Evolutionary conservation across 2,797 vertebrate species (phyloP).

Genomic region (Neostethus bicornis): DNA sequence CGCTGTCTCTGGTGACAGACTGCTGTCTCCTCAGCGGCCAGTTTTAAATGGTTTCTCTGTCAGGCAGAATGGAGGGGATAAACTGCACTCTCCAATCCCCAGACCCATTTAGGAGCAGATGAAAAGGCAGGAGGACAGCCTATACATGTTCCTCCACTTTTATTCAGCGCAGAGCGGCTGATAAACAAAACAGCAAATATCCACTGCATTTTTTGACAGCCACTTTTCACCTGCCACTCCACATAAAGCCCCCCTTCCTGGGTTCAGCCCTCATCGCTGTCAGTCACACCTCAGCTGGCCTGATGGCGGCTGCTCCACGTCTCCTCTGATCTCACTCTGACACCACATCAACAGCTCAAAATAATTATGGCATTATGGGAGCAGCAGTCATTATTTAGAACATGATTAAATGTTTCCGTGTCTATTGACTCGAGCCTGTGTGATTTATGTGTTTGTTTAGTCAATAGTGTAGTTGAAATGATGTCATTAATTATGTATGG

Average conservation of each 20-base stretch:
- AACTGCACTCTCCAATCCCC: slow-evolving; percentile 80
- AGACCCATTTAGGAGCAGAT: slow-evolving; percentile 78
- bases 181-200: slow-evolving; percentile 82
- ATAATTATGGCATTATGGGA: slow-evolving; percentile 97
- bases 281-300: slow-evolving; percentile 46
- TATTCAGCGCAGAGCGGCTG: slow-evolving; percentile 67
- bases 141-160: slow-evolving; percentile 75
- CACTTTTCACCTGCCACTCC: slow-evolving; percentile 78
- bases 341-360: slow-evolving; percentile 94
- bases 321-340: slow-evolving; percentile 59
- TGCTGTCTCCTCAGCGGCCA: slow-evolving; percentile 56
- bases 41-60: slow-evolving; percentile 78
- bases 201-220: slow-evolving; percentile 78
- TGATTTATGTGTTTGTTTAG: slow-evolving; percentile 99
- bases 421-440: slow-evolving; percentile 91
- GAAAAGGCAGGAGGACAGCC: slow-evolving; percentile 77
- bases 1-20: slow-evolving; percentile 73
- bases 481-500: slow-evolving; percentile 98
- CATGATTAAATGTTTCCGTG: slow-evolving; percentile 97
- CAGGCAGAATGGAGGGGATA: slow-evolving; percentile 72
- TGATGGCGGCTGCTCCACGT: slow-evolving; percentile 30
- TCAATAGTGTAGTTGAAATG: slow-evolving; percentile 95
- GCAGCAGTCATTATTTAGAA: slow-evolving; percentile 97
- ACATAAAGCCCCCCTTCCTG: slow-evolving; percentile 43
- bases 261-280: slow-evolving; percentile 28